A percentile compares a stretch with the other conserved stretches of the same genome.
Conservation (phyloP, 2,888 invertebrate species). For the Papilio gigon region DNA sequence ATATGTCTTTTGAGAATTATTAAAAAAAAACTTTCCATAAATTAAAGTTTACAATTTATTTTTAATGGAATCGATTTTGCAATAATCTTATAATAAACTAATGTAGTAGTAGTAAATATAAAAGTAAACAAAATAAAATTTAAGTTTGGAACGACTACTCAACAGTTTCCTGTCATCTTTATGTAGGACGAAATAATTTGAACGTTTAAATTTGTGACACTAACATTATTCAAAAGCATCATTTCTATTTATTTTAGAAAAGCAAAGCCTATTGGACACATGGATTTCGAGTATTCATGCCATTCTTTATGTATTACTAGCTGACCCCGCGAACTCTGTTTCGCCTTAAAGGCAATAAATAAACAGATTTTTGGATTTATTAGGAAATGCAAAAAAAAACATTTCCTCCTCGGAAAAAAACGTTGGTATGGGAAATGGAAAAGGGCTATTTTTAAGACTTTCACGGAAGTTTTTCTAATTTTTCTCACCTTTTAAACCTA, state of each 20-base stretch:
- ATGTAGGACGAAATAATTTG: slow-evolving; percentile 28
- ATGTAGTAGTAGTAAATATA: background rate
- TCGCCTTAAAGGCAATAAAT: too few species aligned
- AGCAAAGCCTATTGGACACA: background rate
- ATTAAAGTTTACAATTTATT: background rate
- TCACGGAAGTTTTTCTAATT: too few species aligned
- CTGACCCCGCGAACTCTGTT: too few species aligned
- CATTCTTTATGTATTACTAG: background rate
- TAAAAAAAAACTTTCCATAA: background rate
- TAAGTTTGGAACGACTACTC: slow-evolving; percentile 14
- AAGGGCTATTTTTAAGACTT: too few species aligned
- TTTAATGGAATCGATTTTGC: background rate
- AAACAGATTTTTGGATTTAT: too few species aligned
- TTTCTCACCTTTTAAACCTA: too few species aligned
- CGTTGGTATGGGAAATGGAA: too few species aligned
- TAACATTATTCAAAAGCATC: slow-evolving; percentile 26
- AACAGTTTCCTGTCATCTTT: slow-evolving; percentile 9
- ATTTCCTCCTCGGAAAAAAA: too few species aligned
- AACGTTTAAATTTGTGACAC: slow-evolving; percentile 30
- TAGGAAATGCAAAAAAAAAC: too few species aligned
- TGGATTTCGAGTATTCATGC: background rate
- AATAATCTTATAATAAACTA: background rate
- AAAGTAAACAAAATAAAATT: background rate
- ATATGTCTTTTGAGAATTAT: background rate
- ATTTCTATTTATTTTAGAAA: background rate